Evolutionary conservation across 2,888 invertebrate genomes (phyloP).

Genomic region (Linyphia triangularis): DNA sequence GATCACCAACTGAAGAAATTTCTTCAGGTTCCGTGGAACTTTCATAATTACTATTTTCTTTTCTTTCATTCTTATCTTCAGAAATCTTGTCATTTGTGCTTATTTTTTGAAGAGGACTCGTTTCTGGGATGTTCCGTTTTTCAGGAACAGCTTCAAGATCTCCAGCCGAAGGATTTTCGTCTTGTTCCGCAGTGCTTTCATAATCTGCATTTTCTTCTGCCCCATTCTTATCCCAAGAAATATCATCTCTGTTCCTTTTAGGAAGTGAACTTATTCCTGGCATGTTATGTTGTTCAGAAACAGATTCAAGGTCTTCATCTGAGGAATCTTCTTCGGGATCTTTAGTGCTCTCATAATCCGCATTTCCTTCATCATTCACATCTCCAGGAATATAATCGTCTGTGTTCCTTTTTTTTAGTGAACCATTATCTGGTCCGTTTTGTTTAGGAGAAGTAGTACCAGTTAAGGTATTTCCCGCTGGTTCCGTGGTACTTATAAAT

Average conservation of each 20-base stretch:
- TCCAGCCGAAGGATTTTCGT: background rate
- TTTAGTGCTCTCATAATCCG: background rate
- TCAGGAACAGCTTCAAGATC: background rate
- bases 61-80: too few relatives aligned
- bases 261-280: background rate
- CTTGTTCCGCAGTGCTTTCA: background rate
- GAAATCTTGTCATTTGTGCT: too few relatives aligned
- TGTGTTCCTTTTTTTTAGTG: background rate
- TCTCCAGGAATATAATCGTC: background rate
- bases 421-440: too few relatives aligned
- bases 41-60: too few relatives aligned
- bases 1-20: background rate
- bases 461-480: too few relatives aligned
- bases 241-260: background rate
- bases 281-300: background rate
- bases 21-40: background rate
- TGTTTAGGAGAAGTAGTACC: too few relatives aligned
- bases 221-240: background rate
- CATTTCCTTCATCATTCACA: background rate
- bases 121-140: too few relatives aligned
- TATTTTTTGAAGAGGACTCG: too few relatives aligned
- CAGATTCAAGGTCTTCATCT: background rate
- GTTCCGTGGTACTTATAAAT: background rate
- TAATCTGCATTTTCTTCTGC: too few relatives aligned
- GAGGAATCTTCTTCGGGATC: background rate